Evolutionary conservation across 2,888 invertebrate species (phyloP).

Genomic region (Teleogryllus oceanicus): DNA sequence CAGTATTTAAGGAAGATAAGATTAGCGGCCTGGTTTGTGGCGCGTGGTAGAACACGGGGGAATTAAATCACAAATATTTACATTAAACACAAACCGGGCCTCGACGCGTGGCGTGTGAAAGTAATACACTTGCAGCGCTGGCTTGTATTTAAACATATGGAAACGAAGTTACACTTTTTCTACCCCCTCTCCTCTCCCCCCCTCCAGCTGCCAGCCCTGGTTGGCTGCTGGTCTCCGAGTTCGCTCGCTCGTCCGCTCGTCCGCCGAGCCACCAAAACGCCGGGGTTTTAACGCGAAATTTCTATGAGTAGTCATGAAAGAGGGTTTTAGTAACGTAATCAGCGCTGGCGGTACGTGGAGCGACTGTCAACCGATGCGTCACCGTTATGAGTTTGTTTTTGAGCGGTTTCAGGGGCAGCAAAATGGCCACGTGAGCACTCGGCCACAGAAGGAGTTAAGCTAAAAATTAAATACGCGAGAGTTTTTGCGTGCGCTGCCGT

Average conservation of each 20-base stretch:
- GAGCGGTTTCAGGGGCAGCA: too few species aligned
- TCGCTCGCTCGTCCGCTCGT: neutral
- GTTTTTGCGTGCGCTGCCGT: too few species aligned
- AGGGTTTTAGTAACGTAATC: neutral
- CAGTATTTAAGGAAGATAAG: constrained; percentile 18
- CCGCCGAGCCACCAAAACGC: neutral
- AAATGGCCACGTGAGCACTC: too few species aligned
- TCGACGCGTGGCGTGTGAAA: neutral
- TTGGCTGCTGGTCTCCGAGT: neutral
- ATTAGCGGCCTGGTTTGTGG: constrained; percentile 6
- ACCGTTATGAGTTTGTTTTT: neutral
- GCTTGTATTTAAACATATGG: constrained; percentile 11
- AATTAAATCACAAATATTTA: constrained; percentile 18
- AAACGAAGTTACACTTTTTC: neutral
- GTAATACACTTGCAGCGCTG: neutral
- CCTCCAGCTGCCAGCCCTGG: too few species aligned
- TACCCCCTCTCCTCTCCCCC: too few species aligned
- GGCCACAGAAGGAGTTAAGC: too few species aligned
- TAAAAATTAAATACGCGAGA: too few species aligned
- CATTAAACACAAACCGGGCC: neutral
- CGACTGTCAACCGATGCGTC: neutral
- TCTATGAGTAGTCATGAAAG: constrained; percentile 18
- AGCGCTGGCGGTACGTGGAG: neutral
- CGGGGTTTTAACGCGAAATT: neutral
- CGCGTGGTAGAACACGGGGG: neutral